Evolutionary conservation across 1,140 invertebrate species (phyloP).

Genomic region (Heliothis virescens): DNA sequence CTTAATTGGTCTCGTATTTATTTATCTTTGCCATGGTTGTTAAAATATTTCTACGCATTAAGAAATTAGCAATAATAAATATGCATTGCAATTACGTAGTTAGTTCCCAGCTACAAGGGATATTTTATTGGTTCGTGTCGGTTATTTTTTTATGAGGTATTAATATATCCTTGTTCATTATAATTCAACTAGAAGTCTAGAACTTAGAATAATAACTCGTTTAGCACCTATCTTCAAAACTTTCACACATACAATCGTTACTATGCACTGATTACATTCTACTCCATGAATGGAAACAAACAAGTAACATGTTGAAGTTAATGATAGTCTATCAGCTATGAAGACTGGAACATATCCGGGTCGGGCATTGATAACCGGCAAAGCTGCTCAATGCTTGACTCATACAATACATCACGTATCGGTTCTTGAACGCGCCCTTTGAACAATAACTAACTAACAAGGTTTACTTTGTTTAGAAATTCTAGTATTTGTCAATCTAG

Average conservation of each 20-base stretch:
- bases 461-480: constrained; percentile 46
- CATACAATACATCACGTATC: constrained; percentile 17
- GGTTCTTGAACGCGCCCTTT: constrained; percentile 50
- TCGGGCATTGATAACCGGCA: constrained; percentile 40
- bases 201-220: too few species aligned
- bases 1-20: neutral
- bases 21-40: neutral
- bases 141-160: too few species aligned
- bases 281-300: neutral
- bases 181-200: too few species aligned
- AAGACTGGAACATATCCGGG: neutral
- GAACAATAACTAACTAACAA: constrained; percentile 45
- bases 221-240: too few species aligned
- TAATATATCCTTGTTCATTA: too few species aligned
- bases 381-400: neutral
- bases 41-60: constrained; percentile 22
- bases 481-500: constrained; percentile 23
- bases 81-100: neutral
- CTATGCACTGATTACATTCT: neutral
- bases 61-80: neutral
- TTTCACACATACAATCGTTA: neutral
- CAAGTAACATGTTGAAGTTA: neutral
- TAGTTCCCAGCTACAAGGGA: too few species aligned
- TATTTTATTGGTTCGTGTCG: too few species aligned
- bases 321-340: constrained; percentile 10